Percentiles rank a stretch among this genome's conserved stretches.
Conservation (phyloP, 2,113 vertebrate genomes). For the Cephalopterus ornatus region DNA sequence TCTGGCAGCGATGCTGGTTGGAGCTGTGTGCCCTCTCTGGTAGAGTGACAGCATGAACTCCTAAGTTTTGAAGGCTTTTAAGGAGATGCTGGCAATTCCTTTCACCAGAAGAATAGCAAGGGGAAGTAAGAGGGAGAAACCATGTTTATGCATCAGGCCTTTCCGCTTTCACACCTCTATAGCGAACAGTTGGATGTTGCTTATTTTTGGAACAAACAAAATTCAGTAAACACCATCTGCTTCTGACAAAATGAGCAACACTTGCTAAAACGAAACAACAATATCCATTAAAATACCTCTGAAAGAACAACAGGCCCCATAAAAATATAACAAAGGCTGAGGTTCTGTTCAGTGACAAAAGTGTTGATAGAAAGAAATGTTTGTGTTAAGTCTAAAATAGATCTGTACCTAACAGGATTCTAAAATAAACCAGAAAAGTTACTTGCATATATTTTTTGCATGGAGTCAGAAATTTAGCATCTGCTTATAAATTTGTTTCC, state of each 20-base stretch:
- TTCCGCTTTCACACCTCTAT: conserved; percentile 48
- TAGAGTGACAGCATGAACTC: neutral
- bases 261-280: neutral
- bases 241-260: conserved; percentile 46
- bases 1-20: neutral
- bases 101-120: conserved; percentile 34
- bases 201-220: conserved; percentile 62
- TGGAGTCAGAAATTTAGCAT: neutral
- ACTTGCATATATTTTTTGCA: neutral
- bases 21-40: neutral
- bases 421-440: neutral
- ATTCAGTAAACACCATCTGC: conserved; percentile 61
- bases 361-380: neutral
- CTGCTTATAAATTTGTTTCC: neutral
- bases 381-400: neutral
- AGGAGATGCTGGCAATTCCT: neutral
- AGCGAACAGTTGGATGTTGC: conserved; percentile 24
- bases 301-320: neutral
- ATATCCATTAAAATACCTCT: conserved; percentile 26
- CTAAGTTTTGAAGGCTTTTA: neutral
- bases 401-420: neutral
- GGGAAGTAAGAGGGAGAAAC: conserved; percentile 5
- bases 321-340: neutral
- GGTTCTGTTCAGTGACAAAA: neutral
- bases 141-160: neutral